These are phyloP conservation scores for Mungos mungo DNA, from an alignment of 2,113 vertebrate species.

Conservation along the genomic window DNA sequence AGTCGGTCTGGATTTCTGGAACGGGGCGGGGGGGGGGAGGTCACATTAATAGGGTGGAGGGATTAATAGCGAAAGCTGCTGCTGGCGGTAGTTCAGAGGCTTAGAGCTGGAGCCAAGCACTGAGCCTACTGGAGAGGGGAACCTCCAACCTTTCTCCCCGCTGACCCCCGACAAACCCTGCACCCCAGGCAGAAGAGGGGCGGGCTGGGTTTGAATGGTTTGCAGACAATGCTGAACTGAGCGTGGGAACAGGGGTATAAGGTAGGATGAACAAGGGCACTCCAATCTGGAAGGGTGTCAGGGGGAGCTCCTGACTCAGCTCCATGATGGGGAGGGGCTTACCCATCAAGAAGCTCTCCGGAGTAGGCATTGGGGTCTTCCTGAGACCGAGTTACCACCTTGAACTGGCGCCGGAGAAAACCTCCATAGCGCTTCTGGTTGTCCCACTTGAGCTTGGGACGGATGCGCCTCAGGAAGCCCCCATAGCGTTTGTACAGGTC, in stretches of 20 bases:
- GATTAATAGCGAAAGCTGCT: neutral
- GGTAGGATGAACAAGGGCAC: too few species aligned
- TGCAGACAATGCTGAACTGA: neutral
- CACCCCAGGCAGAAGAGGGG: neutral
- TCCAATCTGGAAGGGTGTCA: neutral
- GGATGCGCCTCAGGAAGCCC: constrained; percentile 95
- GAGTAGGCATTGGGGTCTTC: constrained; percentile 90
- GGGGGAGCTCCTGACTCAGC: neutral
- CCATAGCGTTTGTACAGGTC: constrained; percentile 97
- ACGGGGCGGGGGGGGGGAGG: too few species aligned
- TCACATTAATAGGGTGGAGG: neutral
- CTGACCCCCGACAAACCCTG: neutral
- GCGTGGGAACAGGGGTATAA: fast-evolving
- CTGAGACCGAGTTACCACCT: constrained; percentile 90
- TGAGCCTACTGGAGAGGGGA: neutral
- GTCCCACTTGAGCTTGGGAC: constrained; percentile 96
- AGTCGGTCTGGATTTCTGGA: neutral
- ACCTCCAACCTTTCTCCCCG: neutral
- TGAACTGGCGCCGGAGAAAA: constrained; percentile 96
- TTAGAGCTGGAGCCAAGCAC: neutral
- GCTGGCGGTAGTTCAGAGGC: neutral
- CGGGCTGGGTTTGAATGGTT: neutral
- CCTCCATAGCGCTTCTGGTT: constrained; percentile 96
- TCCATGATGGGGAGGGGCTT: constrained; percentile 25
- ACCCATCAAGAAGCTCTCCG: constrained; percentile 85